phyloP scores from a whole-genome alignment of 1,140 invertebrate species.

The Drosophila mayri region DNA sequence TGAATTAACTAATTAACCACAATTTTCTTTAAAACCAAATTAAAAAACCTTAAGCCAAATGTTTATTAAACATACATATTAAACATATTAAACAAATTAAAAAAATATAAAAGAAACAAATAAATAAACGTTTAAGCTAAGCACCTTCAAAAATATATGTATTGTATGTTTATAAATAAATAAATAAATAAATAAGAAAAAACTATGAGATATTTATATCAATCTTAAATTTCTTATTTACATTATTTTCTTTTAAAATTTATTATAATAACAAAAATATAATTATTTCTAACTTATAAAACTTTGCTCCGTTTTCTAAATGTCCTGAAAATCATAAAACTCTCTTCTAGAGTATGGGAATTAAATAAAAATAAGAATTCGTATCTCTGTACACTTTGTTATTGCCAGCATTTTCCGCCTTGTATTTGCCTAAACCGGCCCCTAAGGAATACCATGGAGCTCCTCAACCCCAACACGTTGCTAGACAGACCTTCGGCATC shows the following conservation, averaged over 20 bases:
- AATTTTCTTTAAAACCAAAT: too few relatives aligned
- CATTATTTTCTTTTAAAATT: background rate
- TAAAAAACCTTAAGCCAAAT: too few relatives aligned
- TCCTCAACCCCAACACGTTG: conserved; percentile 54
- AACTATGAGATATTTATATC: too few relatives aligned
- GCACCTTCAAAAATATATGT: too few relatives aligned
- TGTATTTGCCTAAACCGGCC: conserved; percentile 77
- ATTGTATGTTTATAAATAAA: too few relatives aligned
- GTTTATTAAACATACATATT: too few relatives aligned
- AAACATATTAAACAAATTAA: too few relatives aligned
- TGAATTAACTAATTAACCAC: too few relatives aligned
- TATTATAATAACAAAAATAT: background rate
- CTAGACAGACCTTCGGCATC: conserved; percentile 44
- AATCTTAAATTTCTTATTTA: background rate
- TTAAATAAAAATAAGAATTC: conserved; percentile 51
- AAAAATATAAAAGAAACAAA: too few relatives aligned
- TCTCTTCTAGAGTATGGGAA: conserved; percentile 34
- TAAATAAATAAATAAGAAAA: too few relatives aligned
- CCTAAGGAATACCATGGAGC: conserved; percentile 63
- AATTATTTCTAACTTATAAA: background rate
- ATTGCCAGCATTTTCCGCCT: conserved; percentile 51
- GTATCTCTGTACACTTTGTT: conserved; percentile 50
- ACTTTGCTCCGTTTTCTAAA: too few relatives aligned
- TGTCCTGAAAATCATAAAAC: conserved; percentile 5
- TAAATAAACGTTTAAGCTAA: too few relatives aligned